Conservation (phyloP, 30 jellyfish, hydroid and myxozoan species). For the Haliclystus octoradiatus region DNA sequence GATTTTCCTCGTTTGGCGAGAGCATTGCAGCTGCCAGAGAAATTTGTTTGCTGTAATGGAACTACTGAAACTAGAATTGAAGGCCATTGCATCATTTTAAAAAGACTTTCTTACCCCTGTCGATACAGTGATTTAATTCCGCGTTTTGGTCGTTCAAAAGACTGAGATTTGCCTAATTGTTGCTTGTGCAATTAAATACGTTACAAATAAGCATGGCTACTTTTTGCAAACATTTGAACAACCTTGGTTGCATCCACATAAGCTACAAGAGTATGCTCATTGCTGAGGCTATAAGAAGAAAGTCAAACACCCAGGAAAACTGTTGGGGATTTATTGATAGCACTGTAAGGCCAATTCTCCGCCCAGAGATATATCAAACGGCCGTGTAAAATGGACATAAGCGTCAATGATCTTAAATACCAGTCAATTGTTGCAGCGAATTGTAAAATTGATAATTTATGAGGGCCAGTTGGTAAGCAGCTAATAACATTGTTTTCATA, state of each 20-base stretch:
- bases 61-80: slow-evolving; percentile 31
- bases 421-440: slow-evolving; percentile 68
- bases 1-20: slow-evolving; percentile 23
- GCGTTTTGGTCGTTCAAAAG: slow-evolving; percentile 33
- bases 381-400: slow-evolving; percentile 69
- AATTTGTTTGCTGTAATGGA: slow-evolving; percentile 28
- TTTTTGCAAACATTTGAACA: slow-evolving; percentile 31
- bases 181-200: slow-evolving; percentile 21
- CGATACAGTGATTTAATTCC: slow-evolving; percentile 40
- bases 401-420: slow-evolving; percentile 51
- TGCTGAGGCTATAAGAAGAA: slow-evolving; percentile 18
- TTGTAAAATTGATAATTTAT: slow-evolving; percentile 46
- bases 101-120: slow-evolving; percentile 50
- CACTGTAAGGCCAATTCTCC: slow-evolving; percentile 66
- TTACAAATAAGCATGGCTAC: slow-evolving; percentile 7
- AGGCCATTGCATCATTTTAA: slow-evolving; percentile 35
- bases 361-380: slow-evolving; percentile 55
- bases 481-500: too few relatives aligned
- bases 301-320: slow-evolving; percentile 24
- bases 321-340: slow-evolving; percentile 79
- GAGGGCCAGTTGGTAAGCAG: slow-evolving; percentile 48
- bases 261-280: slow-evolving; percentile 27
- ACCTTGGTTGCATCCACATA: slow-evolving; percentile 33
- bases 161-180: slow-evolving; percentile 45
- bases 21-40: slow-evolving; percentile 22